Conservation (phyloP, 1,140 invertebrate genomes). For the Drosophila arawakana region DNA sequence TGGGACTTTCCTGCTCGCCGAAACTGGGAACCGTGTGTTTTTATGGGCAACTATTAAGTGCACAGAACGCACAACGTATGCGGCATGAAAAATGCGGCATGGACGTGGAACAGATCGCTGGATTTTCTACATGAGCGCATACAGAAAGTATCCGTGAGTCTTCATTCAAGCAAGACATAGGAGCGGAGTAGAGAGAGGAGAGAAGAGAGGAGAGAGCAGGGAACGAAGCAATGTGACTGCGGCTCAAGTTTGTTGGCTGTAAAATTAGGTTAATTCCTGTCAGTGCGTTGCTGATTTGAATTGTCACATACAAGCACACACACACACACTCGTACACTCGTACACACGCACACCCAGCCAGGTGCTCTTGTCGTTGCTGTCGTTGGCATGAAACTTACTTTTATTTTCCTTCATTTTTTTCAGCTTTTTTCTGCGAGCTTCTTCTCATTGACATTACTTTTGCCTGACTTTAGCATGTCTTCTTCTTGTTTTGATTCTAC, state of each 20-base stretch:
- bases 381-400: slow-evolving; percentile 39
- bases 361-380: slow-evolving; percentile 6
- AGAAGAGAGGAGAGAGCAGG: too few species aligned
- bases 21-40: slow-evolving; percentile 55
- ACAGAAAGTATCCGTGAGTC: slow-evolving; percentile 61
- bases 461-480: slow-evolving; percentile 3
- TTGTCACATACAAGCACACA: slow-evolving; percentile 46
- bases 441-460: slow-evolving; percentile 22
- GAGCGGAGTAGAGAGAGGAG: not conserved
- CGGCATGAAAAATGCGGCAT: slow-evolving; percentile 79
- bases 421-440: slow-evolving; percentile 17
- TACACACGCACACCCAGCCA: slow-evolving; percentile 4
- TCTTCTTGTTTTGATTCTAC: not conserved
- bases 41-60: slow-evolving; percentile 82
- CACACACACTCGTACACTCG: not conserved
- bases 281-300: slow-evolving; percentile 74
- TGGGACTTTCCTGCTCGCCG: not conserved
- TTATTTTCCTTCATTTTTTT: not conserved
- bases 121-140: slow-evolving; percentile 80
- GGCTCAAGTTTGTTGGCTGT: slow-evolving; percentile 64
- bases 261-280: slow-evolving; percentile 84
- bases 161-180: slow-evolving; percentile 50
- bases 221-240: slow-evolving; percentile 10
- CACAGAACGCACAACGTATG: slow-evolving; percentile 70
- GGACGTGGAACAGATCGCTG: slow-evolving; percentile 82